These are phyloP conservation scores for Acleris laterana DNA, from an alignment of 2,888 invertebrate genomes.

Conservation along the genomic window DNA sequence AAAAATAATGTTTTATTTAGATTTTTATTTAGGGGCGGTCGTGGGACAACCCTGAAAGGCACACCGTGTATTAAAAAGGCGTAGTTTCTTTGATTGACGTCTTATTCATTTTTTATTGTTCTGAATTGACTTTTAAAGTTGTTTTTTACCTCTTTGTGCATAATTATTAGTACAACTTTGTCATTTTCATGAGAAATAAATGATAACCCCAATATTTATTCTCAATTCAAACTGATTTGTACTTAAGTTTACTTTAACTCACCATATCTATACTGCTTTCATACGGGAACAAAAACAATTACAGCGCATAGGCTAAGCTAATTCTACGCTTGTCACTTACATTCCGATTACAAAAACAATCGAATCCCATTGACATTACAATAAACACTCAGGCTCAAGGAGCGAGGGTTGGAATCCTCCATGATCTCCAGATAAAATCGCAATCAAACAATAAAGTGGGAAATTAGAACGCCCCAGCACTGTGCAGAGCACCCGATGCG, in stretches of 20 bases:
- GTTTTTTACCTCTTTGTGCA: slow-evolving; percentile 47
- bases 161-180: slow-evolving; percentile 5
- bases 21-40: slow-evolving; percentile 83
- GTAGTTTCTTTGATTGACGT: slow-evolving; percentile 77
- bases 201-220: too few relatives aligned
- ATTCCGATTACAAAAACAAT: slow-evolving; percentile 50
- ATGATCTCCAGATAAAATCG: slow-evolving; percentile 79
- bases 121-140: slow-evolving; percentile 66
- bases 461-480: slow-evolving; percentile 57
- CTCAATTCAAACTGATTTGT: too few relatives aligned
- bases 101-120: slow-evolving; percentile 71
- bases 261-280: too few relatives aligned
- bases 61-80: slow-evolving; percentile 78
- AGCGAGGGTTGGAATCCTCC: slow-evolving; percentile 69
- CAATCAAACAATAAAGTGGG: slow-evolving; percentile 75
- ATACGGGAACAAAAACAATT: slow-evolving; percentile 11
- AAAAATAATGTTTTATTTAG: slow-evolving; percentile 80
- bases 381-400: slow-evolving; percentile 45
- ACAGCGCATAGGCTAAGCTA: slow-evolving; percentile 21
- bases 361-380: slow-evolving; percentile 50
- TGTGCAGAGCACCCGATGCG: slow-evolving; percentile 71
- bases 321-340: slow-evolving; percentile 44
- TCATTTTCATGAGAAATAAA: too few relatives aligned
- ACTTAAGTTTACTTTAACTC: too few relatives aligned
- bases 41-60: slow-evolving; percentile 80